Conservation (phyloP, 2,113 vertebrate genomes). For the Rattus rattus region DNA sequence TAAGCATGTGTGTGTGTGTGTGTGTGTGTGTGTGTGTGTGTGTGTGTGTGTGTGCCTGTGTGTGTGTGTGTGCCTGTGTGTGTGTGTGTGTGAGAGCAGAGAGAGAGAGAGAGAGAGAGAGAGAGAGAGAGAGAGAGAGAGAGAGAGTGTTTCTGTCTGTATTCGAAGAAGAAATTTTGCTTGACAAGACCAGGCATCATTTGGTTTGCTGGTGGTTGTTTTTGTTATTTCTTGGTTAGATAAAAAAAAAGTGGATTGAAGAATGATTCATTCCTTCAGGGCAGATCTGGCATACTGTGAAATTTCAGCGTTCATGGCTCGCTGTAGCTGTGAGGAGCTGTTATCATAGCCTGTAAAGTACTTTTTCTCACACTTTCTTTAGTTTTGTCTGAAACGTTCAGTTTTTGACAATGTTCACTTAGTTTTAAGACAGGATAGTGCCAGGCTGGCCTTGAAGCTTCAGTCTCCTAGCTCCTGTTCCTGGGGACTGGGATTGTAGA, state of each 20-base stretch:
- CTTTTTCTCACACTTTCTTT: conserved; percentile 48
- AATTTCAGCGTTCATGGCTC: conserved; percentile 54
- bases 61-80: not conserved
- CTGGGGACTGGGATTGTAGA: not conserved
- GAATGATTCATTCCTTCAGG: conserved; percentile 23
- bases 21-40: not conserved
- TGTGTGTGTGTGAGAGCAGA: not conserved
- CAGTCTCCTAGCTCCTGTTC: not conserved
- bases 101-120: no score
- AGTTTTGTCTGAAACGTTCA: conserved; percentile 31
- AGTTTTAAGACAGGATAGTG: not conserved
- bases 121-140: no score
- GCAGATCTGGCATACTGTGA: conserved; percentile 38
- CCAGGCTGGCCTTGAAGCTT: not conserved
- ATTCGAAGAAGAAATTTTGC: conserved; percentile 27
- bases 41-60: not conserved
- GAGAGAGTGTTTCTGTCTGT: not conserved
- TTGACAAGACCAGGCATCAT: not conserved
- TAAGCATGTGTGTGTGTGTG: not conserved
- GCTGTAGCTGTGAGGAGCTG: conserved; percentile 35
- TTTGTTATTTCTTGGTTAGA: conserved; percentile 60
- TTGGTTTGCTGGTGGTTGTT: conserved; percentile 30
- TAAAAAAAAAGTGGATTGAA: conserved; percentile 57
- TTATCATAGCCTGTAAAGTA: conserved; percentile 60
- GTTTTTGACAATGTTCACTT: not conserved